Conservation (phyloP, 2,888 invertebrate genomes). For the Plagiodera versicolora region DNA sequence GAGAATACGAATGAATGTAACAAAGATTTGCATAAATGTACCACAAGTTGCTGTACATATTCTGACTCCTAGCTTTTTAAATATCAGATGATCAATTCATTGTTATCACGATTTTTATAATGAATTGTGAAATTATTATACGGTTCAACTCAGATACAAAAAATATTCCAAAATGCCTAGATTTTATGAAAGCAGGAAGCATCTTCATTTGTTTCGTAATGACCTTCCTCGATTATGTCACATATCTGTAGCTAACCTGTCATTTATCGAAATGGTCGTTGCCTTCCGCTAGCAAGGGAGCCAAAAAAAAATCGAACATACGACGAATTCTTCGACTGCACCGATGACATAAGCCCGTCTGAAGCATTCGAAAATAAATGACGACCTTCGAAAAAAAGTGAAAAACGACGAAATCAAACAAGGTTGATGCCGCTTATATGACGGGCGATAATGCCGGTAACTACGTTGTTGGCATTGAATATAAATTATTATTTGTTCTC, state of each 20-base stretch:
- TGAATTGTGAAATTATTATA: no score
- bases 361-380: slow-evolving; percentile 17
- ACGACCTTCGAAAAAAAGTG: slow-evolving; percentile 23
- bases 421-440: slow-evolving; percentile 13
- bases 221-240: background rate
- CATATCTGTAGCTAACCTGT: background rate
- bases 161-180: no score
- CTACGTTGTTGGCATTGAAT: slow-evolving; percentile 31
- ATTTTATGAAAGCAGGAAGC: no score
- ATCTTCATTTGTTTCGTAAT: background rate
- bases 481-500: slow-evolving; percentile 31
- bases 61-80: no score
- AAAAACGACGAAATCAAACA: slow-evolving; percentile 19
- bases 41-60: no score
- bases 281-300: background rate
- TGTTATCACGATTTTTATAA: no score
- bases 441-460: slow-evolving; percentile 22
- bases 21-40: no score
- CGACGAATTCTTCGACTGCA: background rate
- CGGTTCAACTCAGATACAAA: no score
- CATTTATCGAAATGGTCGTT: background rate
- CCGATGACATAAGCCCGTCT: background rate
- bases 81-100: no score
- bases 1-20: no score
- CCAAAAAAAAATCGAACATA: background rate